Percentiles rank a stretch among this genome's conserved stretches.
Conservation (phyloP, 2,113 vertebrate species). For the Pholis gunnellus region DNA sequence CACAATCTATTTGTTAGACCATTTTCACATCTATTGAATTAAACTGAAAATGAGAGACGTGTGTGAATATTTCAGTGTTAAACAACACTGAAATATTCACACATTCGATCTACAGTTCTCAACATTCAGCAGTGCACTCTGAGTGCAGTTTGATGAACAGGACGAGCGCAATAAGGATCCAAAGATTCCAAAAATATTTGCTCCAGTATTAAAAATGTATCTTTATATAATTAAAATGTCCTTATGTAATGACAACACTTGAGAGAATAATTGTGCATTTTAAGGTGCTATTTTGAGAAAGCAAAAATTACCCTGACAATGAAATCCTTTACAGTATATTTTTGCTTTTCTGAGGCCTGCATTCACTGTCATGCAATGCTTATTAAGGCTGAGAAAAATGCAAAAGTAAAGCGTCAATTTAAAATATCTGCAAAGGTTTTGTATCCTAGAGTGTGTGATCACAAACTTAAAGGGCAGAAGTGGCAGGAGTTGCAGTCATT, state of each 20-base stretch:
- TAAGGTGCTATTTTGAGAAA: not conserved
- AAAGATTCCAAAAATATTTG: constrained; percentile 21
- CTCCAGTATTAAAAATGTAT: constrained; percentile 26
- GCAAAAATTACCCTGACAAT: not conserved
- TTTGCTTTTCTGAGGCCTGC: not conserved
- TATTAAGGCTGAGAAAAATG: not conserved
- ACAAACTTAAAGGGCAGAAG: not conserved
- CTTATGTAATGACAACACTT: constrained; percentile 22
- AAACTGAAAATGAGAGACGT: constrained; percentile 12
- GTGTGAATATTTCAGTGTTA: constrained; percentile 9
- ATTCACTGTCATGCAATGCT: not conserved
- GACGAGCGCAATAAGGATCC: constrained; percentile 4
- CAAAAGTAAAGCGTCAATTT: not conserved
- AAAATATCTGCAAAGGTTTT: constrained; percentile 1
- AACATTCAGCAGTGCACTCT: constrained; percentile 25
- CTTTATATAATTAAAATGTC: constrained; percentile 24
- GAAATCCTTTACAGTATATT: not conserved
- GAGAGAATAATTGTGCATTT: constrained; percentile 15
- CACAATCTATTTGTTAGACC: constrained; percentile 15
- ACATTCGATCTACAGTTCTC: constrained; percentile 7
- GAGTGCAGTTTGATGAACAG: constrained; percentile 35
- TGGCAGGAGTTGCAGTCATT: not conserved
- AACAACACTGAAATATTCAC: not conserved
- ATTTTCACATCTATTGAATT: not conserved
- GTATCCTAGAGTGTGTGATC: not conserved